Base-by-base conservation (phyloP, 2,113 vertebrate genomes). In the Psilopsiagon aymara region DNA sequence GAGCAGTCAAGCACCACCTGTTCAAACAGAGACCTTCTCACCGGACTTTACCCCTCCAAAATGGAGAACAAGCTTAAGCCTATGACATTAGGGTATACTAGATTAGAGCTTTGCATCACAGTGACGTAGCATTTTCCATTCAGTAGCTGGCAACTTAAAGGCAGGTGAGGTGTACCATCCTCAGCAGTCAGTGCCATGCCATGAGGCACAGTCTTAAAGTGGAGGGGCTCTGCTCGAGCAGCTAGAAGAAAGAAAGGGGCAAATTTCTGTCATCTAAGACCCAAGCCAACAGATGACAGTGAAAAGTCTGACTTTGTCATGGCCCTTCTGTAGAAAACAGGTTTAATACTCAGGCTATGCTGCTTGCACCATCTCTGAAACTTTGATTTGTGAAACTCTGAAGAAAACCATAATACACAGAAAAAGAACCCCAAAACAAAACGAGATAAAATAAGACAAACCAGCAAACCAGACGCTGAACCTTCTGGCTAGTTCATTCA, bases 131-230 rank as follows among this genome's bases (percentile, higher is more conserved):
- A 0, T 55, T 84, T 59, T 43, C 60, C 39, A 17, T 35, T 51
- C 46, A 27, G 75, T 7, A 76, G 82, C 71, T 86, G 76, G 28
- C 46, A 31, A 39, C 17, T 4, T 20, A 23, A 43, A 62, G 49
- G 37, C 78, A 60, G 59, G 24, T 17, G 47, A 82, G 46, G 20
- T 28, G 37, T 18, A 60, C 19, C 68, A 24, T 31, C 29, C n/a
- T 1, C 24, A 35, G 63, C 47, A 71, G 55, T 4, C 52, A 19
- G 28, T 6, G 90, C 31, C 1, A 0, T 49, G 20, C 2, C 23
- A 7, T 0, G 1, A 1, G 4, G 10, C 5, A 10, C 59, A 8
- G 33, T 53, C 70, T n/a, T 29, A 18, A 1, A 1, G 52, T 3
- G 1, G n/a, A 44, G 51, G 24, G 12, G 25, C 31, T 59, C 62